These are phyloP conservation scores for Tanypteryx hageni DNA, from an alignment of 2,888 invertebrate species.

Conservation along the genomic window DNA sequence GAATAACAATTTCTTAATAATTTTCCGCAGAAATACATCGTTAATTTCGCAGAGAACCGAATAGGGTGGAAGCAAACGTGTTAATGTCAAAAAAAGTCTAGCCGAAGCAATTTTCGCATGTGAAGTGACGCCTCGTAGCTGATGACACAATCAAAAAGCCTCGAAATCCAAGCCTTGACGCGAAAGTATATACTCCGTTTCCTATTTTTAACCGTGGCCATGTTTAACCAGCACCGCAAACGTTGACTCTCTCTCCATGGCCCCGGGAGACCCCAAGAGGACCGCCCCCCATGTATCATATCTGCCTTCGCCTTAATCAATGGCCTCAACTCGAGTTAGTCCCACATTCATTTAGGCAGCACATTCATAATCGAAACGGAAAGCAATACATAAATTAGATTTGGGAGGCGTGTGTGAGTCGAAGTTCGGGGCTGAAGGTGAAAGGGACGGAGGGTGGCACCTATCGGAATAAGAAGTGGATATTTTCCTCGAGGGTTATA, in stretches of 20 bases:
- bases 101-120: no score
- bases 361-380: background rate
- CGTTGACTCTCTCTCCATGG: background rate
- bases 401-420: background rate
- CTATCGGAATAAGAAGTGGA: background rate
- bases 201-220: background rate
- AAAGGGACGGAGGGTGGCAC: background rate
- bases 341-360: background rate
- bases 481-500: background rate
- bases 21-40: no score
- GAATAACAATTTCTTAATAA: no score
- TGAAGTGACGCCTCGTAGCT: no score
- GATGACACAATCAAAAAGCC: no score
- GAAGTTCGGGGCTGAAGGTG: background rate
- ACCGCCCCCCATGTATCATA: background rate
- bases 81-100: no score
- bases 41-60: no score
- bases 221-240: background rate
- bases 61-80: no score
- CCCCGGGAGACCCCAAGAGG: background rate
- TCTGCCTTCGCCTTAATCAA: background rate
- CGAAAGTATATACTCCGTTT: no score
- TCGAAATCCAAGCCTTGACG: no score
- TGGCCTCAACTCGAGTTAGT: background rate
- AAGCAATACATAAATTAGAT: constrained; percentile 2